These are phyloP conservation scores for Periplaneta americana DNA, from an alignment of 1,140 invertebrate species.

Conservation along the genomic window DNA sequence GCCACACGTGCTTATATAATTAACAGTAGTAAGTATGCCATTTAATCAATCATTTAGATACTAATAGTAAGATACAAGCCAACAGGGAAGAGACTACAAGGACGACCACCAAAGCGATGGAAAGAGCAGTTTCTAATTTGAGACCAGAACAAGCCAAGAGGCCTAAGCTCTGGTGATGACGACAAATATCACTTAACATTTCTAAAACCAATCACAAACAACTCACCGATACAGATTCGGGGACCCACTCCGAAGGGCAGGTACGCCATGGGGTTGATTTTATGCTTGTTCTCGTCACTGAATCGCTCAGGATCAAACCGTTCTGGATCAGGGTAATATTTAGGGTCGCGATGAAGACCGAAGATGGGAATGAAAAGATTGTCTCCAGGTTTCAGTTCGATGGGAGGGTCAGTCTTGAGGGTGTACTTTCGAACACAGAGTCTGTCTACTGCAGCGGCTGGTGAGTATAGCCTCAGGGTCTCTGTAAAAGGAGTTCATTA, in stretches of 20 bases:
- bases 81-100: too few species aligned
- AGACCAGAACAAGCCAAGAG: too few species aligned
- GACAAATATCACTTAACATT: too few species aligned
- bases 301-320: slow-evolving; percentile 46
- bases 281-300: too few species aligned
- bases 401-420: background rate
- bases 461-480: background rate
- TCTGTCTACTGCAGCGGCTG: background rate
- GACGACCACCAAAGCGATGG: too few species aligned
- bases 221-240: slow-evolving; percentile 49
- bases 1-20: too few species aligned
- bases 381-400: background rate
- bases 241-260: slow-evolving; percentile 52
- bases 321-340: slow-evolving; percentile 50
- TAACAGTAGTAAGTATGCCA: too few species aligned
- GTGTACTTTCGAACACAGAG: background rate
- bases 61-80: too few species aligned
- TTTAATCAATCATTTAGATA: too few species aligned
- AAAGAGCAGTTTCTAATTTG: too few species aligned
- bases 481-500: background rate
- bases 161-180: too few species aligned
- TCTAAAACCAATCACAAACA: background rate
- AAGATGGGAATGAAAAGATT: slow-evolving; percentile 24
- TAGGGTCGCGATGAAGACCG: slow-evolving; percentile 33
- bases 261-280: slow-evolving; percentile 36